These are phyloP conservation scores for Drosophila obscura DNA, from an alignment of 1,140 invertebrate genomes.

Conservation along the genomic window DNA sequence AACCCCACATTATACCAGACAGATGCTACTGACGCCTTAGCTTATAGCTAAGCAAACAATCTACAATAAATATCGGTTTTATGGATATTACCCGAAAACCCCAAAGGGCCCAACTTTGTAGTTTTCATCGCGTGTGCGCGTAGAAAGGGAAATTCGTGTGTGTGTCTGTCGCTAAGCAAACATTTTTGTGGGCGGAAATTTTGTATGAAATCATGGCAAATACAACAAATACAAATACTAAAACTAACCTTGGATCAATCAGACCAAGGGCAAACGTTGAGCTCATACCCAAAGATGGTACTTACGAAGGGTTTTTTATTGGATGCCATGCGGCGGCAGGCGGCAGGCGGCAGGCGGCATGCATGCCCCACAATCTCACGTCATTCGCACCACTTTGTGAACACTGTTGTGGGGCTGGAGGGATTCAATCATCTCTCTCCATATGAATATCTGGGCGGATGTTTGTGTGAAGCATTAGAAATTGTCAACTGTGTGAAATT, in stretches of 20 bases:
- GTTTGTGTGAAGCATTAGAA: constrained; percentile 61
- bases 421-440: constrained; percentile 20
- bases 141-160: constrained; percentile 24
- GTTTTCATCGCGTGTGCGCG: constrained; percentile 4
- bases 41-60: not conserved
- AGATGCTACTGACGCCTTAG: no score
- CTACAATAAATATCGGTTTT: constrained; percentile 19
- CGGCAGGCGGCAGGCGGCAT: no score
- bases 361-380: constrained; percentile 1
- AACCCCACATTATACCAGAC: constrained; percentile 4
- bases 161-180: constrained; percentile 14
- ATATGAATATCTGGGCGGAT: constrained; percentile 32
- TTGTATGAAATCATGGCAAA: constrained; percentile 36
- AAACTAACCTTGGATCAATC: constrained; percentile 22
- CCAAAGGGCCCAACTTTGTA: constrained; percentile 24
- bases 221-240: not conserved
- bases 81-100: constrained; percentile 14
- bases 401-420: not conserved
- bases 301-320: constrained; percentile 40
- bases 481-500: constrained; percentile 45
- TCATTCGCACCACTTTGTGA: constrained; percentile 47
- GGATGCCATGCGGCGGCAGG: not conserved
- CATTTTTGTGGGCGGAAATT: constrained; percentile 36
- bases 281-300: constrained; percentile 48
- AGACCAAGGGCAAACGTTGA: constrained; percentile 52